These are phyloP conservation scores for Piaya cayana DNA, from an alignment of 2,113 vertebrate species.

Conservation along the genomic window DNA sequence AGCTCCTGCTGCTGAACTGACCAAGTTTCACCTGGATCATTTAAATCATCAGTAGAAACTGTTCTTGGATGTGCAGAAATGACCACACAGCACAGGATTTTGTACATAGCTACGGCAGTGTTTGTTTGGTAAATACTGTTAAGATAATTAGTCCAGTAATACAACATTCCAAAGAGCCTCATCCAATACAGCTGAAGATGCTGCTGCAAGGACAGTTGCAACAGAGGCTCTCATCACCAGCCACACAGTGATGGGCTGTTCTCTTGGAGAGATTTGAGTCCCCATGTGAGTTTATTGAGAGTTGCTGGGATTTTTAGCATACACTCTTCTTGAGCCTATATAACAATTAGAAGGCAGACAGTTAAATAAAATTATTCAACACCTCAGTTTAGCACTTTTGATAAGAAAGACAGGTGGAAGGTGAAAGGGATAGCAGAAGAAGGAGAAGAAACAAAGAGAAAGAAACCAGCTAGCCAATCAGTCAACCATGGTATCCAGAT, in stretches of 20 bases:
- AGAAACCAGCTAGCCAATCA: not conserved
- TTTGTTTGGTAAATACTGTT: not conserved
- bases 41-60: not conserved
- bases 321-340: not conserved
- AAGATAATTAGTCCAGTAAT: not conserved
- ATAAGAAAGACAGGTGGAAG: not conserved
- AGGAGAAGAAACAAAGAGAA: not conserved
- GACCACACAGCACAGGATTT: not conserved
- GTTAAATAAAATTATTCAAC: not conserved
- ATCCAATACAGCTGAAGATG: not conserved
- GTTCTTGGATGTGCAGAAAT: not conserved
- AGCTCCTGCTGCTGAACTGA: not conserved
- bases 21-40: rapidly evolving
- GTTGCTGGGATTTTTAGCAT: not conserved
- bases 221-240: not conserved
- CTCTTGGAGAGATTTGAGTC: not conserved
- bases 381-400: not conserved
- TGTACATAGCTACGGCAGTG: not conserved
- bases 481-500: not conserved
- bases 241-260: not conserved
- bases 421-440: not conserved
- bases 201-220: not conserved
- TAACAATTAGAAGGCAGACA: not conserved
- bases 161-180: not conserved
- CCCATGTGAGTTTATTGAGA: not conserved